These are phyloP conservation scores for Ypsolopha sequella DNA, from an alignment of 2,888 invertebrate species.

Conservation along the genomic window DNA sequence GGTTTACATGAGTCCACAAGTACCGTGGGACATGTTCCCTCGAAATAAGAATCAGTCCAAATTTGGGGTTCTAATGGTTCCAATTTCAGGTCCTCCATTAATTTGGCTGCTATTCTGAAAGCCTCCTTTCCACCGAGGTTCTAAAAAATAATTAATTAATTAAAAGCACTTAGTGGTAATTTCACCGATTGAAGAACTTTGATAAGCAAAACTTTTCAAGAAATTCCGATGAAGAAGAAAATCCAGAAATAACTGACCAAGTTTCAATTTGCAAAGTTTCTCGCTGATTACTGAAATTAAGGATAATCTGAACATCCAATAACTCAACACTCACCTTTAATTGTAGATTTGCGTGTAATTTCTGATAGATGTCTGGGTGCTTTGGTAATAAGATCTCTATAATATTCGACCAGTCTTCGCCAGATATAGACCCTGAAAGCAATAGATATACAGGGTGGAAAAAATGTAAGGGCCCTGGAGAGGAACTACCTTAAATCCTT, in stretches of 20 bases:
- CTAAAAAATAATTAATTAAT: slow-evolving; percentile 27
- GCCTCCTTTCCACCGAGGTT: slow-evolving; percentile 55
- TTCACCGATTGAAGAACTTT: too few species aligned
- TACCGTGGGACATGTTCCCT: slow-evolving; percentile 51
- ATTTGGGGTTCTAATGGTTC: slow-evolving; percentile 53
- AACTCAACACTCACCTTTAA: slow-evolving; percentile 34
- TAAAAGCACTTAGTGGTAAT: background rate
- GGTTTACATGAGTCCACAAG: slow-evolving; percentile 64
- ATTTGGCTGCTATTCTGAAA: slow-evolving; percentile 57
- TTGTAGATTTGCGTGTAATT: slow-evolving; percentile 55
- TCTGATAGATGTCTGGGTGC: slow-evolving; percentile 57
- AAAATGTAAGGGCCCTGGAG: too few species aligned
- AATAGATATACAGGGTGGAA: too few species aligned
- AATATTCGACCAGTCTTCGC: slow-evolving; percentile 71
- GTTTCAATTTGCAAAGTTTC: too few species aligned
- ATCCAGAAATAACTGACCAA: too few species aligned
- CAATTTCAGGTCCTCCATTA: slow-evolving; percentile 50
- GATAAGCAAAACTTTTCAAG: too few species aligned
- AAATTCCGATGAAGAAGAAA: too few species aligned
- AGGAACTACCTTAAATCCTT: too few species aligned
- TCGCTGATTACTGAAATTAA: too few species aligned
- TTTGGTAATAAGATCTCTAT: slow-evolving; percentile 69
- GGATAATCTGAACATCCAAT: too few species aligned
- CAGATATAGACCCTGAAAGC: slow-evolving; percentile 61
- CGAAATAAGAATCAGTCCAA: slow-evolving; percentile 58